Conservation (phyloP, 2,888 invertebrate genomes). For the Dicyrtoma fusca region DNA sequence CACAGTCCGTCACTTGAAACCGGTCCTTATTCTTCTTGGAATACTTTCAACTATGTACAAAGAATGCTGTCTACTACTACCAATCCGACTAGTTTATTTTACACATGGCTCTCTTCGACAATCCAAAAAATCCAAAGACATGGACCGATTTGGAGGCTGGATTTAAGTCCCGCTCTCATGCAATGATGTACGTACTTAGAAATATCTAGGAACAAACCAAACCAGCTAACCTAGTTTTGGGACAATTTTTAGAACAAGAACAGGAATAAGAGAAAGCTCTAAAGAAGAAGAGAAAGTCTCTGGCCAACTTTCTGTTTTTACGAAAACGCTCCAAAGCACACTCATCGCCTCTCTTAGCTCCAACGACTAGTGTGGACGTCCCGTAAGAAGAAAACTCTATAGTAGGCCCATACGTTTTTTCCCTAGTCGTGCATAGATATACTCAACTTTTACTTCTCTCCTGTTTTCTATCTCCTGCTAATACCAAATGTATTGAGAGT, state of each 20-base stretch:
- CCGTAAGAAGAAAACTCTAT: background rate
- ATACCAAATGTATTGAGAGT: too few relatives aligned
- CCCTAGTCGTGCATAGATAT: constrained; percentile 13
- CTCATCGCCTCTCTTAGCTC: constrained; percentile 7
- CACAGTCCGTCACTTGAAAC: constrained; percentile 44
- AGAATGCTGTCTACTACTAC: background rate
- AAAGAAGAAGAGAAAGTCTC: constrained; percentile 7
- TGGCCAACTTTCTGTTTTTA: constrained; percentile 15
- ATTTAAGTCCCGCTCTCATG: too few relatives aligned
- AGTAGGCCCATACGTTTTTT: constrained; percentile 3
- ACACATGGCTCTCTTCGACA: background rate
- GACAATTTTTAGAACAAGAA: too few relatives aligned
- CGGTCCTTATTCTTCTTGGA: constrained; percentile 23
- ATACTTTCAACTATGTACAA: background rate
- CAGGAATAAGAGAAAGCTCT: background rate
- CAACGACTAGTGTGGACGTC: background rate
- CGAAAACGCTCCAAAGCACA: constrained; percentile 4
- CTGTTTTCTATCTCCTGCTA: background rate
- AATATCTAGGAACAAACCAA: too few relatives aligned
- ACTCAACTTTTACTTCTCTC: background rate
- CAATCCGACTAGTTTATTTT: too few relatives aligned
- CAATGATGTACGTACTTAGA: too few relatives aligned
- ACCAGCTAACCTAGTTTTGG: too few relatives aligned
- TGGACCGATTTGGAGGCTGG: background rate
- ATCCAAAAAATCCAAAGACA: background rate